Base-by-base conservation (phyloP, 30 jellyfish, hydroid and myxozoan species). In the Aurelia aurita complex sp. Pacific region DNA sequence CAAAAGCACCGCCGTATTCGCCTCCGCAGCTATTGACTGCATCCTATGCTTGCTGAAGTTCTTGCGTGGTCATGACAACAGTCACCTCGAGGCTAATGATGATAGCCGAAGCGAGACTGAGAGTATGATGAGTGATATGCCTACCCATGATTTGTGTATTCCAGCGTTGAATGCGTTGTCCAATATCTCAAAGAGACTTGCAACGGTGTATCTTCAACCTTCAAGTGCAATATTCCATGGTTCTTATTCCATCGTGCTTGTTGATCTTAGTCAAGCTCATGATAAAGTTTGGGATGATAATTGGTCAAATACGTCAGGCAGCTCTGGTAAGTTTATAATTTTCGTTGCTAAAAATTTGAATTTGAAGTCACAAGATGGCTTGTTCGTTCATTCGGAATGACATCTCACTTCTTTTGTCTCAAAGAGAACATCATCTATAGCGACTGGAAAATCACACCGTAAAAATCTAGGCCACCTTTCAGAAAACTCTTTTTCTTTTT, bases 21-120 rank as follows among this genome's bases (percentile, higher is more conserved):
- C 99, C 19, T 85, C 99, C 2, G 94, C 97, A 15, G 97, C 96
- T 61, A 96, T 94, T 46, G 96, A 94, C 65, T 96, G 97, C 63
- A 81, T 94, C 38, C 77, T 89, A 43, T 94, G 97, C 69, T 74
- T 94, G 80, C 80, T 94, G 80, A 88, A 88, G 69, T 94, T 88
- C 85, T 73, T 94, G 23, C 94, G 97, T 36, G 88, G 88, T 64
- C 85, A 76, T 54, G 97, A 87, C 57, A 61, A 19, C 62, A 10
- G 50, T 13, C 93, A 68, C 63, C 19, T 17, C 17, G 96, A 77
- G 62, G 46, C 82, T 15, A 63, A 65, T 61, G 97, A 94, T 55
- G 96, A 74, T 82, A 81, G 90, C 67, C 55, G 76, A 83, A 94
- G 97, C 64, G 99, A 94, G 64, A 83, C 85, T 32, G 97, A 85